Conservation (phyloP, 2,888 invertebrate genomes). For the Labia minor region DNA sequence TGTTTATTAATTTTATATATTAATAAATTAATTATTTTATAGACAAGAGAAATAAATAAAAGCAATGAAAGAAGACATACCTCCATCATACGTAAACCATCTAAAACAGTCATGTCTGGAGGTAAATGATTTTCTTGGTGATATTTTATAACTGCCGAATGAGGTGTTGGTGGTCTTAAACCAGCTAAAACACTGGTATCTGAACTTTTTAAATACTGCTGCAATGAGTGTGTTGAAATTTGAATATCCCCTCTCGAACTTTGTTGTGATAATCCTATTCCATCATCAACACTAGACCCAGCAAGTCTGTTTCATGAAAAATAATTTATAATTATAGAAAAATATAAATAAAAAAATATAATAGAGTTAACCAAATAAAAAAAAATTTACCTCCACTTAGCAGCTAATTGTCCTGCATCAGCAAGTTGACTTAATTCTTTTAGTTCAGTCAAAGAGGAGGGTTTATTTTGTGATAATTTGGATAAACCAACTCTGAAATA, state of each 20-base stretch:
- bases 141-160: neutral
- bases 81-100: neutral
- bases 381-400: neutral
- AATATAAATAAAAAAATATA: neutral
- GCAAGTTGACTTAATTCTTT: neutral
- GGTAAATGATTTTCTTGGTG: neutral
- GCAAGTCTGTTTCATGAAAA: too few species aligned
- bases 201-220: neutral
- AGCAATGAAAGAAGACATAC: too few species aligned
- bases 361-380: neutral
- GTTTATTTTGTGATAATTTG: neutral
- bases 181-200: neutral
- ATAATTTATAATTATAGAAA: too few species aligned
- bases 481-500: neutral
- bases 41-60: too few species aligned
- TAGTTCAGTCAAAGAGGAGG: neutral
- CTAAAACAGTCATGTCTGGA: neutral
- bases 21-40: too few species aligned
- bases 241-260: neutral
- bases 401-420: neutral
- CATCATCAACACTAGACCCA: neutral
- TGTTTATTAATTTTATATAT: too few species aligned
- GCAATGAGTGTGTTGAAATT: neutral
- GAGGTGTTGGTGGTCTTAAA: neutral
- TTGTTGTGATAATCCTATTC: neutral